Evolutionary conservation across 2,888 invertebrate species (phyloP).

Genomic region (Archips crataeganus): DNA sequence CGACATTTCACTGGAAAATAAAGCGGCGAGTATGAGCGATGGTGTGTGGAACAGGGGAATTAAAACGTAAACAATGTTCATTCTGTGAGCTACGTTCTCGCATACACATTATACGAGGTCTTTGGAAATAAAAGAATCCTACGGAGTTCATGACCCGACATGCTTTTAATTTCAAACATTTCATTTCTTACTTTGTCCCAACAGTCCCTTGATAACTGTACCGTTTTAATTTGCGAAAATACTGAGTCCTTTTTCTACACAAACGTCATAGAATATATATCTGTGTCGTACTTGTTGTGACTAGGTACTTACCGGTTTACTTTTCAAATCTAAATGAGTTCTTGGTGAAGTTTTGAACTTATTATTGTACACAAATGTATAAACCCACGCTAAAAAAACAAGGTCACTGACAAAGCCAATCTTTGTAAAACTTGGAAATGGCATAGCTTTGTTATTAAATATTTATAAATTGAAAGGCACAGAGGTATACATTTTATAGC

Average conservation of each 20-base stretch:
- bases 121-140: neutral
- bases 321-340: conserved; percentile 4
- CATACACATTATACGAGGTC: conserved; percentile 8
- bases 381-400: neutral
- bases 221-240: conserved; percentile 27
- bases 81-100: conserved; percentile 60
- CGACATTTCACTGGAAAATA: conserved; percentile 48
- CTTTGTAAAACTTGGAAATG: neutral
- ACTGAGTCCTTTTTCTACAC: neutral
- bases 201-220: conserved; percentile 24
- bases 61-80: conserved; percentile 58
- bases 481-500: neutral
- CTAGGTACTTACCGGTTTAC: neutral
- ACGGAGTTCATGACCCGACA: conserved; percentile 10
- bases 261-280: neutral
- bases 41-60: conserved; percentile 53
- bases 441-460: neutral
- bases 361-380: neutral
- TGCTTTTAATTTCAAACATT: conserved; percentile 20
- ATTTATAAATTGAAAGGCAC: neutral
- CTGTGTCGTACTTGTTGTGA: neutral
- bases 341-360: neutral
- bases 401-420: neutral
- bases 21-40: conserved; percentile 50
- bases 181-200: conserved; percentile 19